Percentiles rank a stretch among this genome's conserved stretches.
Evolutionary conservation across 2,888 invertebrate species (phyloP).

Genomic region (Eupithecia tripunctaria): DNA sequence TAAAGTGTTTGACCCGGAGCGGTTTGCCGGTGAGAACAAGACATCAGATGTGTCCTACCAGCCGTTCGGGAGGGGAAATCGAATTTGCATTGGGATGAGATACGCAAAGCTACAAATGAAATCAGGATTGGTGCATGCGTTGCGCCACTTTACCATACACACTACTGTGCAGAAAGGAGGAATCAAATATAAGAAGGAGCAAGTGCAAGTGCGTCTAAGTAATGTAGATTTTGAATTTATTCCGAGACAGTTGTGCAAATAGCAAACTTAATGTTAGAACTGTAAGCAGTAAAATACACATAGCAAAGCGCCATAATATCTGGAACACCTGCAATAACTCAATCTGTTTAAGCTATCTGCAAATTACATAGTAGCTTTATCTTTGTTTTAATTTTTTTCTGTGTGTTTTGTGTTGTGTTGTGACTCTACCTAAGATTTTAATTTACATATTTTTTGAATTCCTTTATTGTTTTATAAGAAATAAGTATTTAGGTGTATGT

Average conservation of each 20-base stretch:
- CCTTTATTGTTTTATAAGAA: too few relatives aligned
- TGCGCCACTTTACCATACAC: conserved; percentile 54
- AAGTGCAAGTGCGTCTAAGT: conserved; percentile 54
- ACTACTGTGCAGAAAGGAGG: conserved; percentile 51
- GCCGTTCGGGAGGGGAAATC: conserved; percentile 76
- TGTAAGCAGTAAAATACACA: not conserved
- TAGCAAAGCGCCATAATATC: not conserved
- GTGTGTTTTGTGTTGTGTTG: not conserved
- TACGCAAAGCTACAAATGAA: conserved; percentile 61
- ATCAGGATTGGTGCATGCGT: conserved; percentile 54
- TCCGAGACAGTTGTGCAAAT: not conserved
- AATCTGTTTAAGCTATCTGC: not conserved
- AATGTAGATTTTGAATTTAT: conserved; percentile 57
- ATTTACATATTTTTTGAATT: too few relatives aligned
- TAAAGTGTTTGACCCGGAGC: conserved; percentile 71
- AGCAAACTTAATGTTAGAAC: not conserved
- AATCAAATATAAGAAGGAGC: conserved; percentile 53
- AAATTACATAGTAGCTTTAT: not conserved
- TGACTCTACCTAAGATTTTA: too few relatives aligned
- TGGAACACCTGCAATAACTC: not conserved
- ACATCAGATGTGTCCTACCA: conserved; percentile 60
- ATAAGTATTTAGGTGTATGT: too few relatives aligned
- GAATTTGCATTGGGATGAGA: conserved; percentile 72
- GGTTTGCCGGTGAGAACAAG: conserved; percentile 57
- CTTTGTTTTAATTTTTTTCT: not conserved